Evolutionary conservation across 2,113 vertebrate species (phyloP).

Genomic region (Illadopsis cleaveri): DNA sequence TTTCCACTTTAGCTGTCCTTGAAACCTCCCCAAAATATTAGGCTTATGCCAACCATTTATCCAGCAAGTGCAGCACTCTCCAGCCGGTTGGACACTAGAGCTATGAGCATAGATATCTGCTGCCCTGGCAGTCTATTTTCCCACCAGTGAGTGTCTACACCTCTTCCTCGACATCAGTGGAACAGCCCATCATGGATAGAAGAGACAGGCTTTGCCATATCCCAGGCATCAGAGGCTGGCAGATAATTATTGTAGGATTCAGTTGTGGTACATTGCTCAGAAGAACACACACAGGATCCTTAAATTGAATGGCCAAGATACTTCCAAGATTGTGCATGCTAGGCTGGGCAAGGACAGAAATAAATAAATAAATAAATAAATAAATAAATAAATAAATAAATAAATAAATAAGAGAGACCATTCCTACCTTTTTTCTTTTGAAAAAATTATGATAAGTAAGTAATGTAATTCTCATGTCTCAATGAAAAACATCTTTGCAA

Average conservation of each 20-base stretch:
- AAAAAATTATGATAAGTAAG: conserved; percentile 51
- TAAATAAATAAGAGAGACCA: too few relatives aligned
- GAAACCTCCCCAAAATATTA: conserved; percentile 35
- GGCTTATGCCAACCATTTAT: neutral
- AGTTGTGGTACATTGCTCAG: neutral
- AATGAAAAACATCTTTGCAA: neutral
- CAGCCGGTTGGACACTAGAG: neutral
- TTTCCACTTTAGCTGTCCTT: conserved; percentile 34
- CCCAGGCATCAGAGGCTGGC: neutral
- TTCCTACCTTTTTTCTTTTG: neutral
- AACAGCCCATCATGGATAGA: fast-evolving
- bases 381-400: too few relatives aligned
- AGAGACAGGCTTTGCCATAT: neutral
- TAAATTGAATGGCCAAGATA: neutral
- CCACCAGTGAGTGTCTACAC: neutral
- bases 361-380: too few relatives aligned
- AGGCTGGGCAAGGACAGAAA: neutral
- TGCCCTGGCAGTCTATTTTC: neutral
- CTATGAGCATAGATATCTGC: neutral
- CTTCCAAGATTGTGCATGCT: neutral
- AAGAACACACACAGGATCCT: neutral
- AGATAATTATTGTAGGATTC: neutral
- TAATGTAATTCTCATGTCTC: conserved; percentile 36
- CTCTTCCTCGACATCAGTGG: neutral
- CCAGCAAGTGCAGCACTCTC: fast-evolving